phyloP scores from a whole-genome alignment of 2,113 vertebrate genomes.

The Ptilorrhoa leucosticta region DNA sequence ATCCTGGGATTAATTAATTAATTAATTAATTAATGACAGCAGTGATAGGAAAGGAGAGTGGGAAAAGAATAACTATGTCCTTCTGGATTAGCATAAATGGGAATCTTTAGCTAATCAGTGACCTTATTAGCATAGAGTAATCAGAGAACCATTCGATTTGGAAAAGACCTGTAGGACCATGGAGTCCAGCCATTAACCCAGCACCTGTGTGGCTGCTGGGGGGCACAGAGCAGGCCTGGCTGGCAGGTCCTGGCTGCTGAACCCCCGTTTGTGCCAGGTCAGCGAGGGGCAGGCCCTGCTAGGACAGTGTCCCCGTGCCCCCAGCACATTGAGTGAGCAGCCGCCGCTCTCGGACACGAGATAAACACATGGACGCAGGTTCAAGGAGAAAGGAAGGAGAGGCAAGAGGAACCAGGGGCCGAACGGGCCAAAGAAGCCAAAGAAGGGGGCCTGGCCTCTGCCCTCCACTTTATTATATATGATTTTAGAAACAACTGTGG shows the following conservation, averaged over 20 bases:
- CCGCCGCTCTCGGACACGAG: too few species aligned
- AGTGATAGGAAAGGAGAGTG: neutral
- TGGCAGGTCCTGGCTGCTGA: neutral
- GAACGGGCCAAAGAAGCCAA: too few species aligned
- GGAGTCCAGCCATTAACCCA: neutral
- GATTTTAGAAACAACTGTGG: too few species aligned
- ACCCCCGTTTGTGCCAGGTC: fast-evolving
- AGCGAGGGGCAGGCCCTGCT: neutral
- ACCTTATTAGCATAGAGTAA: neutral
- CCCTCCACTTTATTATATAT: too few species aligned
- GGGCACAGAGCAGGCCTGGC: neutral
- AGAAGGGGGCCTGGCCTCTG: too few species aligned
- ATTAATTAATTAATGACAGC: neutral
- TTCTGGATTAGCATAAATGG: neutral
- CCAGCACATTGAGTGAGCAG: fast-evolving
- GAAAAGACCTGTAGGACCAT: fast-evolving
- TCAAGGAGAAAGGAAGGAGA: too few species aligned
- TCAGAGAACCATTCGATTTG: neutral
- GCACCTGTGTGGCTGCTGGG: neutral
- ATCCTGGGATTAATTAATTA: neutral
- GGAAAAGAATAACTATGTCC: neutral
- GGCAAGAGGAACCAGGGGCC: too few species aligned
- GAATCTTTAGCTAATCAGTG: neutral
- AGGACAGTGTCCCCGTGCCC: neutral
- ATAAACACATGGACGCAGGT: too few species aligned